Evolutionary conservation across 2,888 invertebrate species (phyloP).

Genomic region (Pterobdella sp.): DNA sequence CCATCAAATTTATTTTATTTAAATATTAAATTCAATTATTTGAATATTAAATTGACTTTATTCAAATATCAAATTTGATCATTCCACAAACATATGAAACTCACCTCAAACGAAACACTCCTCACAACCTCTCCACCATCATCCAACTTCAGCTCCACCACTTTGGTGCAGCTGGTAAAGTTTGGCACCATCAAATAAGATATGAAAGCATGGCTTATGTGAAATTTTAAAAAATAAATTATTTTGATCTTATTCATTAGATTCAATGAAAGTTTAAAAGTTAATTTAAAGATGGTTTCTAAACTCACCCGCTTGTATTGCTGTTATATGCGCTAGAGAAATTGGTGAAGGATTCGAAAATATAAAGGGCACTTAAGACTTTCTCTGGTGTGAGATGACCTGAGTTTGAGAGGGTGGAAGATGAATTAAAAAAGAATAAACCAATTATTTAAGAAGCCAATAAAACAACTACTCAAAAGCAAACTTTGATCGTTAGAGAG

Average conservation of each 20-base stretch:
- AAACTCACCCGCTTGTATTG: not conserved
- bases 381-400: slow-evolving; percentile 14
- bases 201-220: not conserved
- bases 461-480: too few relatives aligned
- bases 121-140: not conserved
- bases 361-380: slow-evolving; percentile 13
- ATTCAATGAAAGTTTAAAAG: not conserved
- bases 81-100: too few relatives aligned
- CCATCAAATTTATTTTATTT: too few relatives aligned
- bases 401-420: too few relatives aligned
- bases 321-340: slow-evolving; percentile 11
- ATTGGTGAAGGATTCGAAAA: slow-evolving; percentile 29
- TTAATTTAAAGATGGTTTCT: not conserved
- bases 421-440: too few relatives aligned
- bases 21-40: too few relatives aligned
- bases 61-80: too few relatives aligned
- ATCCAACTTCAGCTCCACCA: not conserved
- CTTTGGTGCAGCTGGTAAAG: not conserved
- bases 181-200: not conserved
- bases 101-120: not conserved
- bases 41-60: too few relatives aligned
- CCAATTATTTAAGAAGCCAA: too few relatives aligned
- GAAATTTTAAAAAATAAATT: not conserved
- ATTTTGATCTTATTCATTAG: not conserved
- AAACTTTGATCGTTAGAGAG: too few relatives aligned